Conservation (phyloP, 2,888 invertebrate genomes). For the Andrena fulva region DNA sequence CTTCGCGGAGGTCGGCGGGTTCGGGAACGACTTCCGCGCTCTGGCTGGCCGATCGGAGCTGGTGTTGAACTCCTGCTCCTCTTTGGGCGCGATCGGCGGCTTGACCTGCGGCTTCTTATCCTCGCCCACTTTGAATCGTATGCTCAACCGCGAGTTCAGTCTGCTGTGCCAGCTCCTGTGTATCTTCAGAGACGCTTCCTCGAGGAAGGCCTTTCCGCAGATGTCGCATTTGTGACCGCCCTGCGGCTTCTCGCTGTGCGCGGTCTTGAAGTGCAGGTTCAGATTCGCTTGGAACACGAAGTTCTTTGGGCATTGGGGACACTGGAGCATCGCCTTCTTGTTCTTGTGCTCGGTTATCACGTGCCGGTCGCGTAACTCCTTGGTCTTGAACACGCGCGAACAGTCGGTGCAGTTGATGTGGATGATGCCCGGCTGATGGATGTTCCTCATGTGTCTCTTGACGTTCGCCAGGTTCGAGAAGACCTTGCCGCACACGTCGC, state of each 20-base stretch:
- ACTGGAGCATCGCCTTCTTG: slow-evolving; percentile 64
- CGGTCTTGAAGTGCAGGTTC: slow-evolving; percentile 75
- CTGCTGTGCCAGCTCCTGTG: slow-evolving; percentile 88
- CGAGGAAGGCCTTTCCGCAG: slow-evolving; percentile 88
- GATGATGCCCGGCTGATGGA: slow-evolving; percentile 77
- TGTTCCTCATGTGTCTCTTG: slow-evolving; percentile 78
- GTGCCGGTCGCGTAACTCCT: slow-evolving; percentile 87
- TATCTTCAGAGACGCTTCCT: slow-evolving; percentile 88
- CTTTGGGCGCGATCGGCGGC: neutral
- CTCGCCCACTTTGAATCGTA: slow-evolving; percentile 49
- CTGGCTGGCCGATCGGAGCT: slow-evolving; percentile 74
- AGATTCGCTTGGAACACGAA: slow-evolving; percentile 73
- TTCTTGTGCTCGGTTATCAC: slow-evolving; percentile 86
- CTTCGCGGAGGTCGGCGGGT: slow-evolving; percentile 56
- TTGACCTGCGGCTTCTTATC: slow-evolving; percentile 3
- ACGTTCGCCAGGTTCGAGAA: slow-evolving; percentile 85
- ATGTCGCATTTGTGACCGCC: slow-evolving; percentile 87
- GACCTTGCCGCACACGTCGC: slow-evolving; percentile 87
- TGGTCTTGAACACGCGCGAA: slow-evolving; percentile 87
- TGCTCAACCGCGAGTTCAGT: slow-evolving; percentile 83
- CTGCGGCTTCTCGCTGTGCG: slow-evolving; percentile 65
- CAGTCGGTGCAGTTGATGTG: slow-evolving; percentile 88
- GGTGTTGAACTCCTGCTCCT: neutral
- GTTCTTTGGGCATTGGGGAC: slow-evolving; percentile 67
- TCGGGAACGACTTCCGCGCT: slow-evolving; percentile 80